Conservation (phyloP, 2,888 invertebrate species). For the Cephus spinipes region DNA sequence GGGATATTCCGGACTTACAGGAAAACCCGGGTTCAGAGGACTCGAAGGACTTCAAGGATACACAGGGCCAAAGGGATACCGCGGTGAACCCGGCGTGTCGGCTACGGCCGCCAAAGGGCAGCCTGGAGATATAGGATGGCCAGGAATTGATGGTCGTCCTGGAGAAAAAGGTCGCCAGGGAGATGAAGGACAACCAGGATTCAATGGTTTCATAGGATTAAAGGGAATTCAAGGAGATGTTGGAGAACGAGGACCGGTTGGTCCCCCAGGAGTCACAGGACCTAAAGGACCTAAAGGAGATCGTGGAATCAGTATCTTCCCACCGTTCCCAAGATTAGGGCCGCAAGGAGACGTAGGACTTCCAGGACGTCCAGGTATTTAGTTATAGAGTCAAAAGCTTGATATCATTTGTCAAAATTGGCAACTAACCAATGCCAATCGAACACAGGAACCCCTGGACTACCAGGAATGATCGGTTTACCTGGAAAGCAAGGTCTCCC, state of each 20-base stretch:
- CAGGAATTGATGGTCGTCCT: slow-evolving; percentile 52
- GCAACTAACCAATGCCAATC: slow-evolving; percentile 5
- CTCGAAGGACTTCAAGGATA: slow-evolving; percentile 74
- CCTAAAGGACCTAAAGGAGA: slow-evolving; percentile 63
- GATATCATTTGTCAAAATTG: not conserved
- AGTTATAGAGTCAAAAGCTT: slow-evolving; percentile 10
- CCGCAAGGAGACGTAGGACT: slow-evolving; percentile 73
- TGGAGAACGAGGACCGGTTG: slow-evolving; percentile 69
- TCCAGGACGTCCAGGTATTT: slow-evolving; percentile 69
- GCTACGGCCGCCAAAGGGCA: slow-evolving; percentile 67
- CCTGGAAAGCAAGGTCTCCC: slow-evolving; percentile 75
- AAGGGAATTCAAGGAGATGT: slow-evolving; percentile 63
- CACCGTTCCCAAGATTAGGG: slow-evolving; percentile 60
- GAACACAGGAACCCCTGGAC: slow-evolving; percentile 68
- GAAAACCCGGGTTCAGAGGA: slow-evolving; percentile 73
- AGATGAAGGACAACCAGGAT: slow-evolving; percentile 58
- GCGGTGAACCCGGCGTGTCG: slow-evolving; percentile 74
- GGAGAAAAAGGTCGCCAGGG: slow-evolving; percentile 60
- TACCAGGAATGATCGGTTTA: slow-evolving; percentile 72
- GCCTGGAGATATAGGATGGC: slow-evolving; percentile 61
- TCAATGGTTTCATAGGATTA: slow-evolving; percentile 51
- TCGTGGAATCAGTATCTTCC: slow-evolving; percentile 56
- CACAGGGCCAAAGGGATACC: slow-evolving; percentile 70
- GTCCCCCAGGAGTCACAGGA: slow-evolving; percentile 62
- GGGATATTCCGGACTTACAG: slow-evolving; percentile 72